Evolutionary conservation across 2,888 invertebrate species (phyloP), one percentile per base, ranked within the genome.

Genomic region (Cataglyphis livida): DNA sequence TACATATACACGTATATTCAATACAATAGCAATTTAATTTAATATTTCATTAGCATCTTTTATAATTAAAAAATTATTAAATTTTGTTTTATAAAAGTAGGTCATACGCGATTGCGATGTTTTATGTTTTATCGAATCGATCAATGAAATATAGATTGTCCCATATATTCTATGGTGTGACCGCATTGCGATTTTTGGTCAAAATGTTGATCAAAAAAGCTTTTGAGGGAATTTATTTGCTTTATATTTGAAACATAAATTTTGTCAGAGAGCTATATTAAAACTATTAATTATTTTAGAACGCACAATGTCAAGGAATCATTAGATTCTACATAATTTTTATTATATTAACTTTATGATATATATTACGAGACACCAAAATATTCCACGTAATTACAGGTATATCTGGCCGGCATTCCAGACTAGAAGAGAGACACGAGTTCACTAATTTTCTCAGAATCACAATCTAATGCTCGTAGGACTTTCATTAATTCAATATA

Each of bases 131-230:
- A 44, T 10, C 25, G 12, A 70, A 44, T 41, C 9, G 35, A 59
- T 78, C 12, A 54, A 25, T 12, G 21, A 61, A 25, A 38, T 66
- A 66, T 66, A 66, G 59, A 68, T 28, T 21, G 12, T 10, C 7
- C 21, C 59, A 9, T 70, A 70, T 70, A 78, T 78, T 44, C 44
- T 70, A 70, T 70, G n/a, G 6, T 32, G 15, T 70, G 44, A 35
- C 44, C 18, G 59, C 44, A 70, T 64, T 41, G 70, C 70, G 25
- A 28, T 51, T n/a, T 75, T 25, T 59, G 21, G 32, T 21, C 7
- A 7, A 44, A 68, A 70, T 44, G 68, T 21, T 21, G 21, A 21
- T 21, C 32, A 44, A 70, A 21, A 65, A 59, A 59, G 5, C 0
- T 44, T 78, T 25, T 38, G 0, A 54, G 9, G 28, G 28, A 66